phyloP scores from a whole-genome alignment of 2,113 vertebrate species.

The Hippocampus guttulatus region DNA sequence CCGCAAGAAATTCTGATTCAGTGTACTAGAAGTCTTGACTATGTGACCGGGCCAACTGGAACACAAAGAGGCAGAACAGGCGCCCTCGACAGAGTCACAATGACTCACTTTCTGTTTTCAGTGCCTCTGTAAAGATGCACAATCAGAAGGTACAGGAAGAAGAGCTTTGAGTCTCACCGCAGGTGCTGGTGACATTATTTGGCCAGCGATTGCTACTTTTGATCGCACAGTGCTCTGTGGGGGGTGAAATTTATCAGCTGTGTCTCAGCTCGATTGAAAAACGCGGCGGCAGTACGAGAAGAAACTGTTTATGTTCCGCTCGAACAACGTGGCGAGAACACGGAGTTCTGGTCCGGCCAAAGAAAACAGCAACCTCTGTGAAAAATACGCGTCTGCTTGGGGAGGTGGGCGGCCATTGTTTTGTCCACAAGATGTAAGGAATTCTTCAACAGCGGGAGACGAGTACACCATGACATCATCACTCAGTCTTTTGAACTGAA shows the following conservation, averaged over 20 bases:
- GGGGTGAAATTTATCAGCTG: background rate
- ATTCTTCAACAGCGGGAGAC: constrained; percentile 25
- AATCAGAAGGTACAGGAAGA: constrained; percentile 6
- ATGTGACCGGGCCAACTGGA: background rate
- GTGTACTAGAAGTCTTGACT: background rate
- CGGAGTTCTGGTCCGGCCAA: constrained; percentile 20
- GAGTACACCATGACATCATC: constrained; percentile 33
- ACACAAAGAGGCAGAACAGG: constrained; percentile 14
- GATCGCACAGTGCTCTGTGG: background rate
- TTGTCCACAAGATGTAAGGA: constrained; percentile 46
- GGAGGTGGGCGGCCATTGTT: constrained; percentile 38
- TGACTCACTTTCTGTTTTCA: constrained; percentile 20
- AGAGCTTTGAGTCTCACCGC: background rate
- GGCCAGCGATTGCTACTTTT: background rate
- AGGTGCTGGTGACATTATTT: background rate
- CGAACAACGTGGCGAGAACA: constrained; percentile 33
- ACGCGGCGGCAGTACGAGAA: background rate
- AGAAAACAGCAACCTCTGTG: constrained; percentile 26
- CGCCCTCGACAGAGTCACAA: background rate
- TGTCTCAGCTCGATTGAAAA: background rate
- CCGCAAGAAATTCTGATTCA: background rate
- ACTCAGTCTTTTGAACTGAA: constrained; percentile 24
- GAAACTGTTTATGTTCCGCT: constrained; percentile 26
- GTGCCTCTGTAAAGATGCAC: constrained; percentile 23
- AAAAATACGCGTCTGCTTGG: constrained; percentile 9